Conservation (phyloP, 2,113 vertebrate species). For the Origma solitaria region DNA sequence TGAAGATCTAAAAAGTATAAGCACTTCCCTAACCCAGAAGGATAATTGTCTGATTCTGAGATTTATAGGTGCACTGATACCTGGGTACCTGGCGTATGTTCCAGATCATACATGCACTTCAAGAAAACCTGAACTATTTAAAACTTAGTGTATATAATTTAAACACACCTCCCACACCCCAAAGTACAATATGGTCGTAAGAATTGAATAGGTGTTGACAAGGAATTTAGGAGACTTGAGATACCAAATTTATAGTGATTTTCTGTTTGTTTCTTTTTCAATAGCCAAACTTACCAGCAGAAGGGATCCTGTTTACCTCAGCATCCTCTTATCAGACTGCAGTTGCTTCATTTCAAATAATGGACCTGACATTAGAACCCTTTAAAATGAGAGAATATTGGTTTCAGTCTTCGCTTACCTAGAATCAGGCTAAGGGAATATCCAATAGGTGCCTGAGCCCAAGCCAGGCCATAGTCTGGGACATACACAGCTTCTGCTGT, state of each 20-base stretch:
- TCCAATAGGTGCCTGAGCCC: slow-evolving; percentile 97
- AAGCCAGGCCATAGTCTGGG: slow-evolving; percentile 87
- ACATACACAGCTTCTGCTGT: slow-evolving; percentile 96
- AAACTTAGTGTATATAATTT: not conserved
- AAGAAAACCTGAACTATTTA: not conserved
- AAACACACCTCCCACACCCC: not conserved
- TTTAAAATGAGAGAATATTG: not conserved
- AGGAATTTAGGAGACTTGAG: not conserved
- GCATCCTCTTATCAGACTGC: not conserved
- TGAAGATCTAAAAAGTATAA: not conserved
- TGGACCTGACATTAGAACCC: not conserved
- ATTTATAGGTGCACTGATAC: not conserved
- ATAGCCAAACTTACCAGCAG: not conserved
- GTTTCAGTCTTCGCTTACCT: slow-evolving; percentile 75
- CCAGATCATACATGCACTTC: not conserved
- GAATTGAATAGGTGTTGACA: not conserved
- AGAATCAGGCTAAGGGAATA: slow-evolving; percentile 92
- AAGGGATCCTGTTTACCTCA: not conserved
- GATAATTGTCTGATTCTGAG: not conserved
- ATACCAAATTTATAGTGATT: not conserved
- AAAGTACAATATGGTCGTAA: not conserved
- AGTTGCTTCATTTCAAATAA: not conserved
- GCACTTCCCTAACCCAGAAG: not conserved
- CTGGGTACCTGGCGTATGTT: not conserved
- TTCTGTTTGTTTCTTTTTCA: not conserved